A percentile compares a stretch with the other conserved stretches of the same genome.
These are phyloP conservation scores for Thereva nobilitata DNA, from an alignment of 2,888 invertebrate species.

Conservation along the genomic window DNA sequence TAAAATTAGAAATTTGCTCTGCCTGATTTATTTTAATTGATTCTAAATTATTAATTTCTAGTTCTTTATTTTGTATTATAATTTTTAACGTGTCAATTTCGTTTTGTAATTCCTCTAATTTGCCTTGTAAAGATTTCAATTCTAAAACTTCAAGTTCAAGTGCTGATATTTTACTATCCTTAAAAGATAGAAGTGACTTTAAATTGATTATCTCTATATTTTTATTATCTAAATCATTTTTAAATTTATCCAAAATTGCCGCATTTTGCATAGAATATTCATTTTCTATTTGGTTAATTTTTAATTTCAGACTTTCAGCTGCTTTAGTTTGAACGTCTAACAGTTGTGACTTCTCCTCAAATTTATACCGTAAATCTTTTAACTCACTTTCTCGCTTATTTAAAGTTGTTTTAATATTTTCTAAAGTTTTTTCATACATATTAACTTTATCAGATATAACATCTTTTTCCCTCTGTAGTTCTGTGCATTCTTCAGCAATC, in stretches of 20 bases:
- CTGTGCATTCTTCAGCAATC: slow-evolving; percentile 51
- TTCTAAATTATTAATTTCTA: slow-evolving; percentile 18
- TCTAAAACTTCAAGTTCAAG: slow-evolving; percentile 6
- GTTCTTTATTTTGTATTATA: slow-evolving; percentile 10
- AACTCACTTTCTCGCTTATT: background rate
- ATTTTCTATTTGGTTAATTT: background rate
- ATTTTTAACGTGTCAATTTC: slow-evolving; percentile 12
- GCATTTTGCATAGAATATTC: slow-evolving; percentile 3
- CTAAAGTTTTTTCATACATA: slow-evolving; percentile 14
- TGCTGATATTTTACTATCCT: slow-evolving; percentile 5
- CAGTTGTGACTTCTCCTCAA: background rate
- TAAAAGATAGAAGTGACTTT: slow-evolving; percentile 1
- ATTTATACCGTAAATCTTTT: background rate
- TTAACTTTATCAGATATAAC: slow-evolving; percentile 46
- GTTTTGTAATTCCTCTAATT: background rate
- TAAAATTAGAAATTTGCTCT: slow-evolving; percentile 4
- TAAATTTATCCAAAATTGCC: slow-evolving; percentile 12
- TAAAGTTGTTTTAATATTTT: slow-evolving; percentile 11
- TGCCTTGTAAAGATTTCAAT: background rate
- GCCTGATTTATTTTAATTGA: slow-evolving; percentile 1
- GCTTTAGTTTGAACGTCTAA: background rate
- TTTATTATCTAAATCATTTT: slow-evolving; percentile 17
- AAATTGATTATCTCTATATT: slow-evolving; percentile 8
- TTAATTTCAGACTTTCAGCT: background rate
- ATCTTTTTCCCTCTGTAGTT: slow-evolving; percentile 48